Conservation (phyloP, 2,888 invertebrate genomes). For the Mechanitis mazaeus region DNA sequence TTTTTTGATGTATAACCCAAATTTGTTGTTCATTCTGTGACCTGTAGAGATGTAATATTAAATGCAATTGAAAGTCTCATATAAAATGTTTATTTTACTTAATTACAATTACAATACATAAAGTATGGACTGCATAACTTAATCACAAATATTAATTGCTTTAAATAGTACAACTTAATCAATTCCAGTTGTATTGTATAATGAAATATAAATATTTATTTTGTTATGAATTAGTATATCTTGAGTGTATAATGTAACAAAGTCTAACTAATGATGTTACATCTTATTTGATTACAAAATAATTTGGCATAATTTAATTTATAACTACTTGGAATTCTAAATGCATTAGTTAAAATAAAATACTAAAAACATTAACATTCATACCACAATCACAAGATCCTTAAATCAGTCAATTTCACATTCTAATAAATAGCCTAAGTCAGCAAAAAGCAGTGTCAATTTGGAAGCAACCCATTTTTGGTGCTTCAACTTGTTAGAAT, state of each 20-base stretch:
- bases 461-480: slow-evolving; percentile 68
- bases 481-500: slow-evolving; percentile 53
- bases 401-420: slow-evolving; percentile 66
- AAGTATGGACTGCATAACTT: slow-evolving; percentile 63
- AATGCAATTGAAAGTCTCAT: slow-evolving; percentile 66
- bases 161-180: slow-evolving; percentile 47
- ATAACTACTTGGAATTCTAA: slow-evolving; percentile 65
- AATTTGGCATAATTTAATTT: slow-evolving; percentile 67
- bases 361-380: slow-evolving; percentile 57
- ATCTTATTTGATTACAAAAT: slow-evolving; percentile 61
- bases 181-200: slow-evolving; percentile 40
- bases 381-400: slow-evolving; percentile 68
- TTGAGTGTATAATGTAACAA: slow-evolving; percentile 27
- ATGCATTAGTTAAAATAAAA: slow-evolving; percentile 63
- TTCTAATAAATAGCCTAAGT: slow-evolving; percentile 52
- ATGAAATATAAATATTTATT: slow-evolving; percentile 33
- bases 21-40: background rate
- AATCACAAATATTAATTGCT: slow-evolving; percentile 52
- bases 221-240: slow-evolving; percentile 26
- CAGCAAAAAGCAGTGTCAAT: slow-evolving; percentile 58
- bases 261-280: slow-evolving; percentile 41
- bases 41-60: background rate
- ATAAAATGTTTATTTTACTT: slow-evolving; percentile 76
- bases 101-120: slow-evolving; percentile 68
- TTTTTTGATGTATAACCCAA: too few species aligned